These are phyloP conservation scores for Zelleria hepariella DNA, from an alignment of 2,888 invertebrate species.

Conservation along the genomic window DNA sequence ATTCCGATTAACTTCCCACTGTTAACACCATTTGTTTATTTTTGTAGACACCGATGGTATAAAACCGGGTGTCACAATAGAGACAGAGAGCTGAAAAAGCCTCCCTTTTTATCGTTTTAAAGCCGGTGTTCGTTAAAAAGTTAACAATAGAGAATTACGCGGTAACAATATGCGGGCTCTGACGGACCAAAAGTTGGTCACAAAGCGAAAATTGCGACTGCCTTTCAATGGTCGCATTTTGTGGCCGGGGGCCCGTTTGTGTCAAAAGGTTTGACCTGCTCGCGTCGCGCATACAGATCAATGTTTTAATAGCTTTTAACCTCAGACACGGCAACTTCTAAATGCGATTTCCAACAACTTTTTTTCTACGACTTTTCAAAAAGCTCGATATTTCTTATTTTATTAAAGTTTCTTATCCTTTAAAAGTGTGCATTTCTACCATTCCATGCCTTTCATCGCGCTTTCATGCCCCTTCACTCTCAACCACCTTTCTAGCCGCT, in stretches of 20 bases:
- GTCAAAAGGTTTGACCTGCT: background rate
- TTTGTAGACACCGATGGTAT: background rate
- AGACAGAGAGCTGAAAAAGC: background rate
- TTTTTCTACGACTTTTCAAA: too few relatives aligned
- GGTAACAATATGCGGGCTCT: constrained; percentile 24
- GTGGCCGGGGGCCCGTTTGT: background rate
- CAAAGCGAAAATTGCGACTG: constrained; percentile 29
- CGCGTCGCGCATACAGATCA: too few relatives aligned
- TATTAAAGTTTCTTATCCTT: too few relatives aligned
- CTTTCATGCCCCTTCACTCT: too few relatives aligned
- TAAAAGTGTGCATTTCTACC: too few relatives aligned
- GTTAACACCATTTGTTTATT: background rate
- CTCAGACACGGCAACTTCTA: too few relatives aligned
- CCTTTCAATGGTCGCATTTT: background rate
- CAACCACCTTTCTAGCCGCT: too few relatives aligned
- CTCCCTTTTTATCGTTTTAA: background rate
- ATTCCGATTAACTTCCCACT: too few relatives aligned
- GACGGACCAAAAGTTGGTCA: constrained; percentile 18
- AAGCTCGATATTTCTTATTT: too few relatives aligned
- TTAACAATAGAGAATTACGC: constrained; percentile 30
- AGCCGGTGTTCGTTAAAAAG: constrained; percentile 29
- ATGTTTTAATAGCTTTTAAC: too few relatives aligned
- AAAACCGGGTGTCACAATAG: background rate
- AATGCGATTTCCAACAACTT: too few relatives aligned
- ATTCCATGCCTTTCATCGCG: too few relatives aligned